Evolutionary conservation across 2,797 vertebrate species (phyloP).

Genomic region (Astyanax mexicanus): DNA sequence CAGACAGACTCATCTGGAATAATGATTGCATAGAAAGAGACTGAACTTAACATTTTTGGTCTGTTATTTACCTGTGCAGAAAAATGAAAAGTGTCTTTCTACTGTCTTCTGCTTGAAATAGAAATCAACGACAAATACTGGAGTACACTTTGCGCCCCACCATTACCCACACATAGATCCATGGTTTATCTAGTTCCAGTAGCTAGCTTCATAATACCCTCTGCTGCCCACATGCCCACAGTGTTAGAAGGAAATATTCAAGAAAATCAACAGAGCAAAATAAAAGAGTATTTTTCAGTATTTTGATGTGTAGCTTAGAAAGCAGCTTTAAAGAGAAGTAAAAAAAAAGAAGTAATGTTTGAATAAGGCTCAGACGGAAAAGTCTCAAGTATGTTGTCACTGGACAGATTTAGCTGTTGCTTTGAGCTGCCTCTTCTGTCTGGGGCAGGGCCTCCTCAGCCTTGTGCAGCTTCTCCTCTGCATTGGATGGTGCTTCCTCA

Average conservation of each 20-base stretch:
- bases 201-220: background rate
- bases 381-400: background rate
- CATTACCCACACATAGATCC: no score
- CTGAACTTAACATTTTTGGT: background rate
- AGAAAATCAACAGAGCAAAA: background rate
- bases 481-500: background rate
- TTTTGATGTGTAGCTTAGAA: no score
- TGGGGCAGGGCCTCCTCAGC: background rate
- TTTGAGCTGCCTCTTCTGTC: background rate
- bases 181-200: background rate
- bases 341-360: background rate
- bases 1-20: background rate
- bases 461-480: background rate
- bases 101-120: no score
- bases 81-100: no score
- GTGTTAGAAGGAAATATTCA: background rate
- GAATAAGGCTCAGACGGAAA: slow-evolving; percentile 6
- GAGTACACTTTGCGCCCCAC: background rate
- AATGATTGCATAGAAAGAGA: slow-evolving; percentile 24
- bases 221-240: background rate
- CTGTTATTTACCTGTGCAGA: no score
- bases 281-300: background rate
- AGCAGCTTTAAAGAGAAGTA: slow-evolving; percentile 5
- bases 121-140: background rate
- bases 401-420: background rate